Evolutionary conservation across 1,140 invertebrate species (phyloP), one percentile per base, ranked within the genome.

Genomic region (Diachasma alloeum): DNA sequence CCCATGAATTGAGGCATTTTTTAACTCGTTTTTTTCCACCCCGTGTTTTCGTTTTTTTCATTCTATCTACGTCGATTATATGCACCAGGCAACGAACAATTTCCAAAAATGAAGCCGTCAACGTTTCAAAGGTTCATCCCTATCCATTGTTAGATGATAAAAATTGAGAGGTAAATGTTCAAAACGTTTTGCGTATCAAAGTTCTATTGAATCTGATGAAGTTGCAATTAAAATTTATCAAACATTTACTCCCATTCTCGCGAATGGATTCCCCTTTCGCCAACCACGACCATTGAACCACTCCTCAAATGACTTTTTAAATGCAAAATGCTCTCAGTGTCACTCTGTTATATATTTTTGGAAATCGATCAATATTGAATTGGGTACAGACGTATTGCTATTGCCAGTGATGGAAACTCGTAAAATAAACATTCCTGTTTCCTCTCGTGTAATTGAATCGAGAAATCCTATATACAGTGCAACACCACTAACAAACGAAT

Each of bases 401-500:
- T 70, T 37, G 74, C 26, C 72, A 71, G 48, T 79, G 75, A 77
- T 79, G 78, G 75, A 79, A 77, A 77, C 78, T 79, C 78, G 78
- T 79, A 79, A 79, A 79, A 79, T 77, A 79, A 79, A 79, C 72
- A 79, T 77, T 79, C 69, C 67, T 74, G 59, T 70, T 74, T 79
- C 53, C 63, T 72, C 53, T 31, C 44, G 53, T 74, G 53, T 79
- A 79, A 79, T 79, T 76, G 78, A 79, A 79, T 79, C 46, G 75
- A 44, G 68, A 69, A 76, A 76, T 63, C n/a, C 31, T 68, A 63
- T 63, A 26, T 63, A 63, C 59, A 26, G 59, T 0, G 13, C 15
- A 24, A 63, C 53, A 59, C 53, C 0, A 59, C 19, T 3, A 59
- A 59, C 59, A 31, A 63, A 63, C 24, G 59, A 63, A 63, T 63